Base-by-base conservation (phyloP, 1,140 invertebrate genomes). In the Heliothis virescens region DNA sequence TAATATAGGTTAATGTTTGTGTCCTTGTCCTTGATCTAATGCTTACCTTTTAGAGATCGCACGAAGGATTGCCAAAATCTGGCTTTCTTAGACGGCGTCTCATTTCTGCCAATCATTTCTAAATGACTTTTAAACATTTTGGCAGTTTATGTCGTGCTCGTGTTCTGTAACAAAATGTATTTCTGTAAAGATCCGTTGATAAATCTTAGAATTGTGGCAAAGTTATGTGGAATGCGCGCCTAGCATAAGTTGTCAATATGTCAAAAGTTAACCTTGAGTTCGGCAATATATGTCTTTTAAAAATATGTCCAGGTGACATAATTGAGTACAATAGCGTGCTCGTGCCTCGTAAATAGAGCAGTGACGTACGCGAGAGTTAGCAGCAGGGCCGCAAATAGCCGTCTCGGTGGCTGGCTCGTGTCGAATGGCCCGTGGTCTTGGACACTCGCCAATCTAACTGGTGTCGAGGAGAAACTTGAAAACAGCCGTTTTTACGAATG, bases 31-130 rank as follows among this genome's bases (percentile, higher is more conserved):
- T 41, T 41, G 34, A 9, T 47, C 34, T 48, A n/a, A 5, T 50
- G 16, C 87, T 96, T 95, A 98, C 97, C 97, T 96, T 98, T 98
- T 85, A 98, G 96, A 95, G 97, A 98, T 94, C 97, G 96, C 93
- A 98, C 97, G 93, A 98, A 98, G 88, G 97, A 98, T 95, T 98
- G 97, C 97, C 97, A 98, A 95, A 98, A 98, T 96, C 97, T 98
- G 90, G 97, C 98, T 95, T 98, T 98, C 95, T 97, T 98, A 95
- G 97, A 97, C 91, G 98, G 97, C 91, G 97, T 97, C 95, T 98
- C 98, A 92, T 98, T 98, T 95, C 97, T 97, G 94, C 97, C 97
- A 95, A 98, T 98, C 97, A 98, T 98, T 95, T 98, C 97, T 95
- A 98, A 96, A 95, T 98, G 97, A 95, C 95, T 97, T 96, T 97